phyloP scores from a whole-genome alignment of 2,797 vertebrate genomes.

The Taenioides sp. region DNA sequence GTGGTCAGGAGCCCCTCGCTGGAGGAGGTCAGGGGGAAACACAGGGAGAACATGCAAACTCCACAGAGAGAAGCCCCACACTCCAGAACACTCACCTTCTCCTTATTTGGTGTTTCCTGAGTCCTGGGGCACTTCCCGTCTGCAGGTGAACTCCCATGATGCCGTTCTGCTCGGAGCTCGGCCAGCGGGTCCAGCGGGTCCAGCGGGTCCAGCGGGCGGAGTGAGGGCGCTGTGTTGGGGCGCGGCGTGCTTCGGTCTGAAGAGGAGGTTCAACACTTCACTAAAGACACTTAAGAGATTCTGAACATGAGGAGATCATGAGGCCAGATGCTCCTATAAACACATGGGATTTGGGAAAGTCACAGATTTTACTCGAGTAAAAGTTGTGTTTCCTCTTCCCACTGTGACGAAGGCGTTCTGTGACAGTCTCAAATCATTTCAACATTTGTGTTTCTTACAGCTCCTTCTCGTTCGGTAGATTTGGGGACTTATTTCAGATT shows the following conservation, averaged over 20 bases:
- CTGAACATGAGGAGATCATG: too few relatives aligned
- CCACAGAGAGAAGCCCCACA: too few relatives aligned
- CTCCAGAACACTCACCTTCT: neutral
- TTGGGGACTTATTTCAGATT: too few relatives aligned
- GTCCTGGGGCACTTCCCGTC: conserved; percentile 9
- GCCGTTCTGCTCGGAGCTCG: conserved; percentile 20
- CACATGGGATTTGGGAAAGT: neutral
- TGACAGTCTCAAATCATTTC: too few relatives aligned
- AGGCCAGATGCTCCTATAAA: too few relatives aligned
- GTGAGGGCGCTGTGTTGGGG: neutral
- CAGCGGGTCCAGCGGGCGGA: conserved; percentile 41
- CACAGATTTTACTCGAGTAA: neutral
- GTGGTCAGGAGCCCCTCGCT: too few relatives aligned
- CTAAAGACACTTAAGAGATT: neutral
- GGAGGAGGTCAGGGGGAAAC: too few relatives aligned
- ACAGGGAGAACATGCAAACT: too few relatives aligned
- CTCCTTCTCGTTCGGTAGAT: too few relatives aligned
- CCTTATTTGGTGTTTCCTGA: accelerated
- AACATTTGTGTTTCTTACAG: too few relatives aligned
- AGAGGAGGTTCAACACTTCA: neutral
- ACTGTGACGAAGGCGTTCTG: too few relatives aligned
- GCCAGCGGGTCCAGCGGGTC: conserved; percentile 35
- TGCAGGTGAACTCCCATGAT: conserved; percentile 31
- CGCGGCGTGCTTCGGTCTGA: neutral
- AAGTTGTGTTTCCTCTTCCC: too few relatives aligned